Percentiles rank a stretch among this genome's conserved stretches.
Evolutionary conservation across 2,113 vertebrate species (phyloP).

Genomic region (Connochaetes taurinus): DNA sequence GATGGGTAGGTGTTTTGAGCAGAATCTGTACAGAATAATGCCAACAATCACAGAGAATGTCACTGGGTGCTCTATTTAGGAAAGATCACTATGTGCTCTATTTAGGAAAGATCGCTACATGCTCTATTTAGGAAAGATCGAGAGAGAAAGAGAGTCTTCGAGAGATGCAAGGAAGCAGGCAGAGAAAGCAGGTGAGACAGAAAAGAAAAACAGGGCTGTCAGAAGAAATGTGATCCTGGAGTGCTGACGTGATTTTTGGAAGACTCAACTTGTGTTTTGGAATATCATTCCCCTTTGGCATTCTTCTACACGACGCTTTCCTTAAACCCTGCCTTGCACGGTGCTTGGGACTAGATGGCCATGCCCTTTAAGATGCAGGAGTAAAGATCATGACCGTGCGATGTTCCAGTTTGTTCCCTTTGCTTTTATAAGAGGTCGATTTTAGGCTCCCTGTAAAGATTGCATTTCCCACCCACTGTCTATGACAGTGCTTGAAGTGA

Average conservation of each 20-base stretch:
- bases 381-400: fast-evolving
- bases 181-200: background rate
- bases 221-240: background rate
- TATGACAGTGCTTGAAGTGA: background rate
- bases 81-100: fast-evolving
- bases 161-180: background rate
- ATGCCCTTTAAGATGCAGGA: fast-evolving
- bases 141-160: fast-evolving
- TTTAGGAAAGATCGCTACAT: background rate
- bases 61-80: background rate
- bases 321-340: background rate
- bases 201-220: background rate
- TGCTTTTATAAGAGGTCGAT: background rate
- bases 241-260: fast-evolving
- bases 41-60: background rate
- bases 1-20: too few relatives aligned
- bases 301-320: fast-evolving
- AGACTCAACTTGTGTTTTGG: background rate
- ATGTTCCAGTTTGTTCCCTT: background rate
- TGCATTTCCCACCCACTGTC: fast-evolving
- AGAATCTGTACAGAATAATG: background rate
- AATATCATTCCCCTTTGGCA: too few relatives aligned
- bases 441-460: background rate
- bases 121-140: background rate
- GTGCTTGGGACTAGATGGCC: background rate